Conservation (phyloP, 2,113 vertebrate genomes). For the Martes martes region DNA sequence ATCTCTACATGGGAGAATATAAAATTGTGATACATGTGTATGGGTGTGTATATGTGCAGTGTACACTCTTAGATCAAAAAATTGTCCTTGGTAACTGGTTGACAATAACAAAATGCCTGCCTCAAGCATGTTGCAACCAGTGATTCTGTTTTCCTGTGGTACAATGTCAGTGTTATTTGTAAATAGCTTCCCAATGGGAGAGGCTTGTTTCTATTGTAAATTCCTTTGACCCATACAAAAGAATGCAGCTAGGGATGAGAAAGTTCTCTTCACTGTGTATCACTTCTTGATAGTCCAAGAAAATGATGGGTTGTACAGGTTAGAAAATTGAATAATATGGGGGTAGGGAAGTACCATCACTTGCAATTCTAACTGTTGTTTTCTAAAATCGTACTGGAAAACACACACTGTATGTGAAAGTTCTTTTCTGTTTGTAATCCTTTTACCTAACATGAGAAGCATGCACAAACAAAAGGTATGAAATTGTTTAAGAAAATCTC, state of each 20-base stretch:
- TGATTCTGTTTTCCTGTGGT: neutral
- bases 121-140: neutral
- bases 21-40: neutral
- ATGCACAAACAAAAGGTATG: neutral
- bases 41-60: neutral
- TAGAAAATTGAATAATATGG: neutral
- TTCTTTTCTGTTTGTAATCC: neutral
- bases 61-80: neutral
- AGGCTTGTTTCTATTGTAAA: neutral
- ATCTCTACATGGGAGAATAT: neutral
- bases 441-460: neutral
- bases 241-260: neutral
- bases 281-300: neutral
- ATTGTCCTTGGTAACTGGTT: neutral
- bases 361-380: neutral
- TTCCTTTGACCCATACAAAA: neutral
- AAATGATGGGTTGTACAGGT: neutral
- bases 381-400: neutral
- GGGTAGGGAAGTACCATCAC: neutral
- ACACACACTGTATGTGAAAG: neutral
- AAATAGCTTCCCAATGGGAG: neutral
- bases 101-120: neutral
- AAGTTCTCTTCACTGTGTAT: neutral
- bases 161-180: neutral
- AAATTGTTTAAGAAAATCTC: neutral